Evolutionary conservation across 1,140 invertebrate genomes (phyloP).

Genomic region (Macrobrachium nipponense): DNA sequence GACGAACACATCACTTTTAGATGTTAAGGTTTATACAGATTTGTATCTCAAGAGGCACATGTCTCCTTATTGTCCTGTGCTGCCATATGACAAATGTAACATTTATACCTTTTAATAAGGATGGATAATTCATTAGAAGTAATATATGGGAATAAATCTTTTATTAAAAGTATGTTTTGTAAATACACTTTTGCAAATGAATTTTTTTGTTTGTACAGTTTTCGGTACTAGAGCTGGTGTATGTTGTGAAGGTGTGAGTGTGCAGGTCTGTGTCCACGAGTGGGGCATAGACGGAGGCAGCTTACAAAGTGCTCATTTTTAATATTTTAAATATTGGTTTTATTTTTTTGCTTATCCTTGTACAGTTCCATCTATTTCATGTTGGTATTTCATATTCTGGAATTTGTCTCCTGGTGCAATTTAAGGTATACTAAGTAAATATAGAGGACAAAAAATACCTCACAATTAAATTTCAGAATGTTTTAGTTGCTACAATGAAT

Average conservation of each 20-base stretch:
- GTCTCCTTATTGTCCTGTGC: conserved; percentile 52
- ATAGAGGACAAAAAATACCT: too few relatives aligned
- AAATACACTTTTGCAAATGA: conserved; percentile 60
- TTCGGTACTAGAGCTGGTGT: conserved; percentile 59
- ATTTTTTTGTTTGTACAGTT: conserved; percentile 61
- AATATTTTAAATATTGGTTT: neutral
- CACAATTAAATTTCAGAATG: neutral
- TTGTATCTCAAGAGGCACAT: conserved; percentile 55
- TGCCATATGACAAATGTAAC: conserved; percentile 59
- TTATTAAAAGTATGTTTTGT: conserved; percentile 52
- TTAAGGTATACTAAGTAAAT: too few relatives aligned
- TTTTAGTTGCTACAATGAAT: neutral
- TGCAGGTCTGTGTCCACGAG: conserved; percentile 48
- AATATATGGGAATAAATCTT: conserved; percentile 53
- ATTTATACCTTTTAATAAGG: conserved; percentile 58
- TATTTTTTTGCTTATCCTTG: neutral
- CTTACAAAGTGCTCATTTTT: conserved; percentile 43
- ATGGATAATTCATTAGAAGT: conserved; percentile 54
- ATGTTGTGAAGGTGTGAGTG: conserved; percentile 60
- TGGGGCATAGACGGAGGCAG: conserved; percentile 38
- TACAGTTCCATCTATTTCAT: conserved; percentile 7
- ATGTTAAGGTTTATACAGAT: conserved; percentile 60
- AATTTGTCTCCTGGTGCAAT: too few relatives aligned
- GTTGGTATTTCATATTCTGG: conserved; percentile 9
- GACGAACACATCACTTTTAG: conserved; percentile 59